These are phyloP conservation scores for Microctonus aethiopoides DNA, from an alignment of 2,888 invertebrate genomes.

Conservation along the genomic window DNA sequence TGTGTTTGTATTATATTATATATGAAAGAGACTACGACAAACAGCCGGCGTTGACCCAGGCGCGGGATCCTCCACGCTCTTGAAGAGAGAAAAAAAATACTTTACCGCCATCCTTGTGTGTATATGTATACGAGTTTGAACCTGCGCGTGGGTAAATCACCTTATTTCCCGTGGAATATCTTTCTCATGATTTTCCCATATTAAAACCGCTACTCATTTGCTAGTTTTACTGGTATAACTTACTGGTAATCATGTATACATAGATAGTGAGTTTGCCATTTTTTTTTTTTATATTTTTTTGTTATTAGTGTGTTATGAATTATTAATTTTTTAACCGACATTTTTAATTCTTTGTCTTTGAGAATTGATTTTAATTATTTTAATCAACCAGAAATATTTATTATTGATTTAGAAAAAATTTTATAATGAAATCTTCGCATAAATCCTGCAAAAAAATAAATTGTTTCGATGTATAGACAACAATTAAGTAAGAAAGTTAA, in stretches of 20 bases:
- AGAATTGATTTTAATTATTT: too few relatives aligned
- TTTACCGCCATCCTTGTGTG: conserved; percentile 3
- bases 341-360: too few relatives aligned
- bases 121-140: conserved; percentile 12
- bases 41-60: conserved; percentile 34
- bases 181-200: conserved; percentile 37
- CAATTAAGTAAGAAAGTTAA: too few relatives aligned
- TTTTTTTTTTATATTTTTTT: conserved; percentile 25
- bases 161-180: conserved; percentile 37
- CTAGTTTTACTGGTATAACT: conserved; percentile 10
- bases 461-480: too few relatives aligned
- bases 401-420: too few relatives aligned
- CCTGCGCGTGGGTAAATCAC: conserved; percentile 25
- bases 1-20: neutral
- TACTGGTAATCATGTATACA: neutral
- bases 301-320: too few relatives aligned
- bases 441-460: too few relatives aligned
- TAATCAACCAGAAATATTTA: too few relatives aligned
- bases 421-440: too few relatives aligned
- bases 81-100: neutral
- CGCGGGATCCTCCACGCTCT: conserved; percentile 21
- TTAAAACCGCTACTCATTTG: conserved; percentile 38
- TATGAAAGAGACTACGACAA: conserved; percentile 30
- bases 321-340: too few relatives aligned
- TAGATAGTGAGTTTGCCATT: neutral